Evolutionary conservation across 2,888 invertebrate genomes (phyloP).

Genomic region (Rotaria magnacalcarata): DNA sequence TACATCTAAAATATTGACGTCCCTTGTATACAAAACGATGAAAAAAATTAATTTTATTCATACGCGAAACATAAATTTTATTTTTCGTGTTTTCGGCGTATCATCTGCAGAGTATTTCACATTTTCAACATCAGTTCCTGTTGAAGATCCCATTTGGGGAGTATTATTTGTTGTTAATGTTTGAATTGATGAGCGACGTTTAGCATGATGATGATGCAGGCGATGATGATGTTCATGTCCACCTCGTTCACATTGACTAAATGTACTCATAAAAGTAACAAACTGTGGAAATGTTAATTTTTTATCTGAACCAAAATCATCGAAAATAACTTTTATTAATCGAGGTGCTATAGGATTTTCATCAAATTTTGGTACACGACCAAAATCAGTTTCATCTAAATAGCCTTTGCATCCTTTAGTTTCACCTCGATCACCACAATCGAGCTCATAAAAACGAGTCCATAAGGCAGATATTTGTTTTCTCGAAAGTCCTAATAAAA

Average conservation of each 20-base stretch:
- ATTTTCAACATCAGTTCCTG: neutral
- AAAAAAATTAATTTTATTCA: neutral
- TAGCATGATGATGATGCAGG: neutral
- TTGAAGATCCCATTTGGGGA: neutral
- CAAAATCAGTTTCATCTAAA: neutral
- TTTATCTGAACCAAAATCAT: conserved; percentile 9
- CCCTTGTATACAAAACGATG: neutral
- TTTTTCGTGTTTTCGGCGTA: neutral
- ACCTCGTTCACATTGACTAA: neutral
- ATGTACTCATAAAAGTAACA: conserved; percentile 25
- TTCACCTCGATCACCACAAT: neutral
- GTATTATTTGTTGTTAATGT: neutral
- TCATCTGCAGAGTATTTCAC: neutral
- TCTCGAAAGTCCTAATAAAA: neutral
- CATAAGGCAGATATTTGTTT: conserved; percentile 7
- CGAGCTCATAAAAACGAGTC: conserved; percentile 33
- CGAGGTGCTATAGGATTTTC: conserved; percentile 28
- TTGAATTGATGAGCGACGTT: neutral
- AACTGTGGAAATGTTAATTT: conserved; percentile 13
- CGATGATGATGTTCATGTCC: neutral
- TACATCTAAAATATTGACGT: neutral
- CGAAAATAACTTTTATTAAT: conserved; percentile 21
- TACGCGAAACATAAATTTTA: conserved; percentile 32
- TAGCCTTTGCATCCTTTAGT: conserved; percentile 25
- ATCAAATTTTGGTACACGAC: conserved; percentile 36